phyloP scores from a whole-genome alignment of 2,888 invertebrate species.

The Himalopsyche kuldschensis region DNA sequence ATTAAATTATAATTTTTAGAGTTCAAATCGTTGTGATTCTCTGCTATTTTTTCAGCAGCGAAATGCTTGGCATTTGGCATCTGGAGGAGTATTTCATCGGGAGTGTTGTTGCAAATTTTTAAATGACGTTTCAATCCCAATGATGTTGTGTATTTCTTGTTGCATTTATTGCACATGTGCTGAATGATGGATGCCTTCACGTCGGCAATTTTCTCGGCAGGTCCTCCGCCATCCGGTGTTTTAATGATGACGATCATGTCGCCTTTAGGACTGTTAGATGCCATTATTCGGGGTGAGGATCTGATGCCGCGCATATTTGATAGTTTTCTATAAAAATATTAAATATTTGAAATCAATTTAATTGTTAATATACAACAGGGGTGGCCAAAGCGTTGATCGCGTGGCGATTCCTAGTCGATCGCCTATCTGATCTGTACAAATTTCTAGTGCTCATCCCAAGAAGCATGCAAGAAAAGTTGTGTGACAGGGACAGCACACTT shows the following conservation, averaged over 20 bases:
- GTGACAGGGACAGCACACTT: too few relatives aligned
- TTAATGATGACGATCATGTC: conserved; percentile 28
- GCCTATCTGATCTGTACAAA: too few relatives aligned
- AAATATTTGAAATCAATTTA: too few relatives aligned
- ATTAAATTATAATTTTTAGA: conserved; percentile 22
- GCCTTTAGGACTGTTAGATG: background rate
- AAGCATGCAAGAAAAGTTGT: too few relatives aligned
- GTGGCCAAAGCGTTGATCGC: too few relatives aligned
- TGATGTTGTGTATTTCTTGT: conserved; percentile 28
- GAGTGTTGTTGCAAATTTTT: conserved; percentile 27
- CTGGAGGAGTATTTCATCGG: conserved; percentile 11
- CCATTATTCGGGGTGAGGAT: background rate
- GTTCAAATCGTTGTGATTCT: conserved; percentile 29
- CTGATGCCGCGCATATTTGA: background rate
- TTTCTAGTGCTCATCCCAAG: too few relatives aligned
- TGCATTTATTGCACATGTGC: conserved; percentile 36
- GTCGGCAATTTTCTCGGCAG: conserved; percentile 20
- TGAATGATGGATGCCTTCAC: conserved; percentile 28
- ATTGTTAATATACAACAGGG: too few relatives aligned
- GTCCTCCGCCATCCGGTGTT: conserved; percentile 20
- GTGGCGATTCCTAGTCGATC: too few relatives aligned
- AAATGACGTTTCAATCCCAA: conserved; percentile 32
- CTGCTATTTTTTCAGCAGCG: background rate
- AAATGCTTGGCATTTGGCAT: conserved; percentile 4
- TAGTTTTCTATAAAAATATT: too few relatives aligned